Evolutionary conservation across 1,140 invertebrate genomes (phyloP), one percentile per base, ranked within the genome.

Genomic region (Heliothis subflexa): DNA sequence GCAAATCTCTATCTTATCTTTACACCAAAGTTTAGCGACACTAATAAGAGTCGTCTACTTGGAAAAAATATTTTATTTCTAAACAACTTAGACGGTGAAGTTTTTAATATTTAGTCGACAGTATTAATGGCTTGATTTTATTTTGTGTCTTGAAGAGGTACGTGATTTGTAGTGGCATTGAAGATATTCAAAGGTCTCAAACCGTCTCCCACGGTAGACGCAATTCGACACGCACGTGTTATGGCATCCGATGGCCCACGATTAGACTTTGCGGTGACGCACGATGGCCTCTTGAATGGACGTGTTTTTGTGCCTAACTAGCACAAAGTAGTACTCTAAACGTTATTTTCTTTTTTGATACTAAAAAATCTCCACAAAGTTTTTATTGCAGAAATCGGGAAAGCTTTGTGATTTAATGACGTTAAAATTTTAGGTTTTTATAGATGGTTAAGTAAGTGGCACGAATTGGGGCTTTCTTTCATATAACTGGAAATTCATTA

Each of bases 161-260:
- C 33, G 62, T 75, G 45, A 75, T 75, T 55, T 54, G 11, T 76
- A 47, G 21, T 59, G 64, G 40, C 73, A 76, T 75, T 71, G 82
- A 86, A 84, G 80, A 78, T 66, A 79, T 78, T 79, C 78, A 64
- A 77, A 81, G 79, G 78, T 68, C 79, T 79, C 54, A 70, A 66
- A 85, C 45, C 79, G 83, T 92, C 88, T 93, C 91, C 91, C 91
- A 92, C 91, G 91, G 89, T 90, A 87, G 88, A 86, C 80, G 84
- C 86, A 82, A 93, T 93, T 90, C 81, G 91, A 91, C 86, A 91
- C 90, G 89, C 91, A 91, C 91, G 91, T 93, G 91, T 87, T 83
- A 86, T 81, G 81, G 87, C 89, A 91, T 92, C 86, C 86, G 91
- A 93, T 93, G 88, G 86, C 76, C 83, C 54, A 54, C 85, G 87